Evolutionary conservation across 1,140 invertebrate genomes (phyloP).

Genomic region (Microplitis demolitor): DNA sequence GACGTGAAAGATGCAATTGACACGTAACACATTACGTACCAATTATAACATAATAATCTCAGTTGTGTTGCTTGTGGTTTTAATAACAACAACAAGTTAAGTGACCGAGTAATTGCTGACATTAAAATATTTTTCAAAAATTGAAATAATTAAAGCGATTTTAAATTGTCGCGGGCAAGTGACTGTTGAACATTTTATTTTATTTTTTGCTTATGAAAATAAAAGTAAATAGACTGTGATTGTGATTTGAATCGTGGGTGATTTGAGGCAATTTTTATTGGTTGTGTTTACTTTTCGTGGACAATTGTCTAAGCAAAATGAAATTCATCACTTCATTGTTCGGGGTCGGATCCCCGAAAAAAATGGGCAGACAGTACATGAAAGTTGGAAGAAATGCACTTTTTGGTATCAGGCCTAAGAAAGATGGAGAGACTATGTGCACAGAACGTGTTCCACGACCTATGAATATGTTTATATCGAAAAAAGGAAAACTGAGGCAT

Average conservation of each 20-base stretch:
- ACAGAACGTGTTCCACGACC: constrained; percentile 66
- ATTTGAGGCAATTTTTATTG: not conserved
- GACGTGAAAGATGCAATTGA: constrained; percentile 40
- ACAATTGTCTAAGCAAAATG: constrained; percentile 40
- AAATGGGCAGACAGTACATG: constrained; percentile 71
- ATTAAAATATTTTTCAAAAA: too few relatives aligned
- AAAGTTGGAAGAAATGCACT: constrained; percentile 73
- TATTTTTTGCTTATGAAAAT: too few relatives aligned
- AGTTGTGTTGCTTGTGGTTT: not conserved
- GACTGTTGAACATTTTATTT: too few relatives aligned
- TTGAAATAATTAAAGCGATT: too few relatives aligned
- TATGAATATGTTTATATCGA: constrained; percentile 76
- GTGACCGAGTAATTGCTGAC: too few relatives aligned
- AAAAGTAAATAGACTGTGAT: too few relatives aligned
- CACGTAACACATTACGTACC: constrained; percentile 4
- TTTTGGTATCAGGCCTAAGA: constrained; percentile 65
- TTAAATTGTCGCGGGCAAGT: too few relatives aligned
- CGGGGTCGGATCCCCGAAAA: constrained; percentile 55
- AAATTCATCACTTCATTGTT: constrained; percentile 57
- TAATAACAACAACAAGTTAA: too few relatives aligned
- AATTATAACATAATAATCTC: not conserved
- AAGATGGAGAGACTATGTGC: constrained; percentile 46
- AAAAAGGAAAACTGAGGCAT: constrained; percentile 73
- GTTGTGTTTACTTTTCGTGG: not conserved
- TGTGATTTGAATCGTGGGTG: not conserved